A percentile compares a stretch with the other conserved stretches of the same genome.
These are phyloP conservation scores for Actinopyga echinites DNA, from an alignment of 53 echinoderm and acorn worm genomes.

Conservation along the genomic window DNA sequence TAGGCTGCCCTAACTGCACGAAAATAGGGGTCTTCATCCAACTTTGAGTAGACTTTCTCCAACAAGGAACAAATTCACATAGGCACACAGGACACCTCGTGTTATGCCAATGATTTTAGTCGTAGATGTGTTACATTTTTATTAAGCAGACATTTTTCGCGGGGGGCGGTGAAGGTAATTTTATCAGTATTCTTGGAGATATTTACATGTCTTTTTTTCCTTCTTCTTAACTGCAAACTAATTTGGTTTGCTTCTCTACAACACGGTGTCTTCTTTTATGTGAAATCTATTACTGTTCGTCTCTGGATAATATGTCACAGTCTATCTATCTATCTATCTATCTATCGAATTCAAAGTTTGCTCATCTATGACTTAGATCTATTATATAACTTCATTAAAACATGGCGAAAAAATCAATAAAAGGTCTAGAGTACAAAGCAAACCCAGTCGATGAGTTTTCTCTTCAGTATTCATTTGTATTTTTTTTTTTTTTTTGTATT, in stretches of 20 bases:
- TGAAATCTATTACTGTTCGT: too few species aligned
- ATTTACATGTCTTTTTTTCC: conserved; percentile 20
- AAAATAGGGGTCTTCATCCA: too few species aligned
- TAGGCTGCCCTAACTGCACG: too few species aligned
- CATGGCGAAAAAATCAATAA: conserved; percentile 17
- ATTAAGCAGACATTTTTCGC: not conserved
- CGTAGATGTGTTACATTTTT: not conserved
- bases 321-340: not conserved
- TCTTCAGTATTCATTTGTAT: not conserved
- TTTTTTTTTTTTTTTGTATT: not conserved
- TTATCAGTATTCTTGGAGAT: not conserved
- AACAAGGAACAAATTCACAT: too few species aligned
- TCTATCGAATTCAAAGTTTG: not conserved
- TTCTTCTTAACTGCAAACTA: not conserved
- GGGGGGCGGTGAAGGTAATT: not conserved
- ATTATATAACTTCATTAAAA: conserved; percentile 3
- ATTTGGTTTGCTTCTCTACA: too few species aligned
- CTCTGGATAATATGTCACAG: too few species aligned
- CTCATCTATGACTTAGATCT: conserved; percentile 7
- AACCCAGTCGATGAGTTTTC: not conserved
- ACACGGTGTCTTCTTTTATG: too few species aligned
- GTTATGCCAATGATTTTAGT: not conserved
- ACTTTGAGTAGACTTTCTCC: too few species aligned
- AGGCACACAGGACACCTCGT: too few species aligned
- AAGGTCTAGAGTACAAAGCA: not conserved